Conservation (phyloP, 35 echinoderm and acorn worm species). For the Acanthaster planci region DNA sequence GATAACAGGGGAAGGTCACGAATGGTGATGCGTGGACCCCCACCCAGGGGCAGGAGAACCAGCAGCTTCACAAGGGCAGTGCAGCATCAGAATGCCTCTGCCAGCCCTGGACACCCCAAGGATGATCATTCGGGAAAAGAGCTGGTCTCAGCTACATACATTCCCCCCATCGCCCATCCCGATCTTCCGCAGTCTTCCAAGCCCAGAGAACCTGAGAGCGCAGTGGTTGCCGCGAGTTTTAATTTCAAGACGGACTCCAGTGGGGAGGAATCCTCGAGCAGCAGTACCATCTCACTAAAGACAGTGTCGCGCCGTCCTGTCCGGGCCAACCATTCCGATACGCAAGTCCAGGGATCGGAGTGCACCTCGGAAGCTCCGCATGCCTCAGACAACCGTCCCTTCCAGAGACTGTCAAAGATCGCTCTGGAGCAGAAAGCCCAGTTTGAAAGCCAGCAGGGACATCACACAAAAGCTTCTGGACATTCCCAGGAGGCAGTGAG, state of each 20-base stretch:
- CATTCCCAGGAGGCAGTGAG: neutral
- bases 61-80: constrained; percentile 53
- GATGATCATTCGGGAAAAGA: constrained; percentile 24
- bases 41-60: constrained; percentile 33
- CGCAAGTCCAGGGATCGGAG: neutral
- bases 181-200: constrained; percentile 22
- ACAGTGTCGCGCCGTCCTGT: neutral
- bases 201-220: constrained; percentile 11
- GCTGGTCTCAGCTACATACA: constrained; percentile 50
- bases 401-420: constrained; percentile 16
- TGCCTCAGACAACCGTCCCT: neutral
- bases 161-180: constrained; percentile 36
- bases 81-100: constrained; percentile 22
- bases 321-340: neutral
- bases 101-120: neutral
- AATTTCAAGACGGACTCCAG: constrained; percentile 44
- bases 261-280: constrained; percentile 13
- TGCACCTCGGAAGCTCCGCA: neutral
- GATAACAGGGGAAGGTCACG: constrained; percentile 21
- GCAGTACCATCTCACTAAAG: neutral
- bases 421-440: neutral
- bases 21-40: neutral
- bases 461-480: too few relatives aligned
- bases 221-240: constrained; percentile 26
- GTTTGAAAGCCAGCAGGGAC: too few relatives aligned